Evolutionary conservation across 1,140 invertebrate genomes (phyloP).

Genomic region (Brachionus koreanus): DNA sequence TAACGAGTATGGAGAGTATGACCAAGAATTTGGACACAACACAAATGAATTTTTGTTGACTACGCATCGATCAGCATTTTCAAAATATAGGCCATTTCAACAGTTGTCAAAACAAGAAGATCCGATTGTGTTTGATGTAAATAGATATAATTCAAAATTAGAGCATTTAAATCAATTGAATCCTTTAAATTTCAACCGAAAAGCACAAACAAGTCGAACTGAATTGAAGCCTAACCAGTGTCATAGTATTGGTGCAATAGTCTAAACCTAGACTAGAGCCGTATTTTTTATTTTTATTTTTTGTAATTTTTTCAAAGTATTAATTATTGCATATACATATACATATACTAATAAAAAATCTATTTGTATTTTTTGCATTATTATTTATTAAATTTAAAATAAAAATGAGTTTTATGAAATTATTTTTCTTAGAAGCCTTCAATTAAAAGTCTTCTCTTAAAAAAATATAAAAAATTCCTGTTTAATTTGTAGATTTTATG

Average conservation of each 20-base stretch:
- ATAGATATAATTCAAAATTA: background rate
- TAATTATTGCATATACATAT: background rate
- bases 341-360: background rate
- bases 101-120: background rate
- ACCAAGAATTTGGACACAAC: background rate
- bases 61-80: background rate
- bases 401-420: background rate
- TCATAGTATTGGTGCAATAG: background rate
- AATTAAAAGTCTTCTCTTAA: too few species aligned
- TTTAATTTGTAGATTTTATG: too few species aligned
- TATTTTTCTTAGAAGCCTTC: too few species aligned
- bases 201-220: background rate
- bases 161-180: background rate
- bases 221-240: background rate
- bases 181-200: background rate
- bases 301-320: background rate
- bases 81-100: background rate
- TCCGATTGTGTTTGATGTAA: background rate
- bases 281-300: background rate
- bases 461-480: too few species aligned
- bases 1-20: background rate
- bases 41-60: background rate
- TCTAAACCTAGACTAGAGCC: background rate
- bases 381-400: background rate
- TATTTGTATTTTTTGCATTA: background rate